Conservation (phyloP, 2,797 vertebrate species). For the Alfaro cultratus region DNA sequence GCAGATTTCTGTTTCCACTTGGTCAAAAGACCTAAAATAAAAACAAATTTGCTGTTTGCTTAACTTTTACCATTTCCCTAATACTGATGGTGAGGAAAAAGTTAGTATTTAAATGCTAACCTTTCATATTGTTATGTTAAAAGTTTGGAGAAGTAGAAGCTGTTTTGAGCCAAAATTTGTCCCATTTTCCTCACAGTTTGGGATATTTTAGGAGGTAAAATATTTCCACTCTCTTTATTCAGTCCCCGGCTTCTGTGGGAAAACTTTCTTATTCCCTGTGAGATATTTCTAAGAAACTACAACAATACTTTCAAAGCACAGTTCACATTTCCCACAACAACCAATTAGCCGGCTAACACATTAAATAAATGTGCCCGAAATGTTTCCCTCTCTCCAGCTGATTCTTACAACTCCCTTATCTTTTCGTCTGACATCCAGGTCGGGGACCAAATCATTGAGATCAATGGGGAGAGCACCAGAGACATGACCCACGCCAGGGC, state of each 20-base stretch:
- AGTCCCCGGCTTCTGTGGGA: neutral
- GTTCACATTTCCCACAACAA: neutral
- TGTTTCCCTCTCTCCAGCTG: neutral
- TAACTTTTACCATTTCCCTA: neutral
- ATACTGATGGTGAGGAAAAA: neutral
- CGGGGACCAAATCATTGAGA: constrained; percentile 99
- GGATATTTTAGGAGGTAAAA: neutral
- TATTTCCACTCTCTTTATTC: neutral
- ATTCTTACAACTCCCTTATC: neutral
- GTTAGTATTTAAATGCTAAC: neutral
- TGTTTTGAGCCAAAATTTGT: neutral
- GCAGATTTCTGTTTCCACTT: neutral
- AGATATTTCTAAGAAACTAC: constrained; percentile 4
- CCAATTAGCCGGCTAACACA: neutral
- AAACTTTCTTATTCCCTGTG: neutral
- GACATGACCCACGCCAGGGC: constrained; percentile 97
- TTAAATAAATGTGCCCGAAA: neutral
- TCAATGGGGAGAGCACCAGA: constrained; percentile 96
- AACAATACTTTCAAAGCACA: neutral
- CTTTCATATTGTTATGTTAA: neutral
- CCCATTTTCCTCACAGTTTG: neutral
- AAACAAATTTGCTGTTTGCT: neutral
- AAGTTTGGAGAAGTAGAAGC: neutral
- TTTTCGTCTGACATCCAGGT: constrained; percentile 80
- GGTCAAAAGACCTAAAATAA: neutral